Percentiles rank a stretch among this genome's conserved stretches.
Evolutionary conservation across 92 coral and sea anemone genomes (phyloP).

Genomic region (Metridium senile): DNA sequence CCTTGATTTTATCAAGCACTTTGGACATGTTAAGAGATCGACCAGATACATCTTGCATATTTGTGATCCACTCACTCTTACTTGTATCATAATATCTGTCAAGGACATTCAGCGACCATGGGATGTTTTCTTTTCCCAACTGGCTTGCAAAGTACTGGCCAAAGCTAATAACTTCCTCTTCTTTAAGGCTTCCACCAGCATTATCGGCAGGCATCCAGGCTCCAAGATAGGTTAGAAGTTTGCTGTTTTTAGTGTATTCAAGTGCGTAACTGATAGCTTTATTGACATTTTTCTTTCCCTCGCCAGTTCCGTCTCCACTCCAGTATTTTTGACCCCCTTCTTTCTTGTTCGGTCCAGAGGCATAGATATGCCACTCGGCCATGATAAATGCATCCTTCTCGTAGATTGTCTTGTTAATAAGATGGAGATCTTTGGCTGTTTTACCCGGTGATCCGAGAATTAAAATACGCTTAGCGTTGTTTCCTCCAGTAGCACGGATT

Average conservation of each 20-base stretch:
- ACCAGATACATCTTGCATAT: slow-evolving; percentile 30
- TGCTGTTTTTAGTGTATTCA: slow-evolving; percentile 26
- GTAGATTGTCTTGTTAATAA: slow-evolving; percentile 46
- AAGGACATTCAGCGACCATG: slow-evolving; percentile 74
- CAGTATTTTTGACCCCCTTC: slow-evolving; percentile 52
- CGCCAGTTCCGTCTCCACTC: slow-evolving; percentile 48
- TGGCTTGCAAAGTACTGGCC: slow-evolving; percentile 48
- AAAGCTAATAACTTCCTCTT: slow-evolving; percentile 58
- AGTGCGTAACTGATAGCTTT: slow-evolving; percentile 25
- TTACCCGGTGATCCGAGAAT: slow-evolving; percentile 67
- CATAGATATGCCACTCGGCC: slow-evolving; percentile 70
- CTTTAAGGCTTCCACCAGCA: slow-evolving; percentile 36
- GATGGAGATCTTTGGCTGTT: slow-evolving; percentile 34
- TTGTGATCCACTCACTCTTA: slow-evolving; percentile 46
- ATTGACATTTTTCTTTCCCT: slow-evolving; percentile 28
- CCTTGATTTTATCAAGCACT: slow-evolving; percentile 47
- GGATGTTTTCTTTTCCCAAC: slow-evolving; percentile 44
- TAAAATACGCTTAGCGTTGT: slow-evolving; percentile 50
- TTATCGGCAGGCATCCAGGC: slow-evolving; percentile 80
- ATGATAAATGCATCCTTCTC: slow-evolving; percentile 41
- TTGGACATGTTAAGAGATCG: slow-evolving; percentile 46
- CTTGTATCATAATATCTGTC: slow-evolving; percentile 60
- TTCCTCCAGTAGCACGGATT: slow-evolving; percentile 51
- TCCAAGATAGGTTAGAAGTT: slow-evolving; percentile 52
- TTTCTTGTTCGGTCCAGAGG: slow-evolving; percentile 70